Percentiles rank a stretch among this genome's conserved stretches.
Conservation (phyloP, 1,140 invertebrate genomes). For the Zaprionus inermis region DNA sequence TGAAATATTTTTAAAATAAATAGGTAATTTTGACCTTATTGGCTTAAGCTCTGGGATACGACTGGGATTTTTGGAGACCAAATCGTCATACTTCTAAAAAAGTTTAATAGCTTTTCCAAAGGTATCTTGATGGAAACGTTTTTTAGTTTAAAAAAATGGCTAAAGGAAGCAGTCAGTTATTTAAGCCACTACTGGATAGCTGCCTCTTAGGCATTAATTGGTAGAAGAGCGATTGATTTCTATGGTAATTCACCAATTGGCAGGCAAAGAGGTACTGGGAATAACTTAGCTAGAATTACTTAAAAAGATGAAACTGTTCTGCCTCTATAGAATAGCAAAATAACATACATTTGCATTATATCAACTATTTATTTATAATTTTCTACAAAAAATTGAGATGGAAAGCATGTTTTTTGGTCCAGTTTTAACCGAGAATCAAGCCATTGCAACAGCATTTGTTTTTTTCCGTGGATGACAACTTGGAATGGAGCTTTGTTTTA, state of each 20-base stretch:
- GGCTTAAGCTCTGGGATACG: background rate
- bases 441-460: background rate
- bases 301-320: no score
- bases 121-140: background rate
- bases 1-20: background rate
- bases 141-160: no score
- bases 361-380: background rate
- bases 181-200: no score
- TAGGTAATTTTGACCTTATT: background rate
- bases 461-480: no score
- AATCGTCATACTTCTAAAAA: background rate
- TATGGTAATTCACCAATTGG: no score
- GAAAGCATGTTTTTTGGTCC: background rate
- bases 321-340: no score
- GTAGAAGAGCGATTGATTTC: no score
- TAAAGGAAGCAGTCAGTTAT: no score
- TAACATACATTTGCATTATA: background rate
- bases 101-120: background rate
- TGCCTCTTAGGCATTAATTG: no score
- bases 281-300: no score
- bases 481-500: no score
- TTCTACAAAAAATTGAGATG: background rate
- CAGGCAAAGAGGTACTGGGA: no score
- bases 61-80: background rate
- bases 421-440: background rate